Base-by-base conservation (phyloP, 2,797 vertebrate genomes). In the Siniperca obscura region DNA sequence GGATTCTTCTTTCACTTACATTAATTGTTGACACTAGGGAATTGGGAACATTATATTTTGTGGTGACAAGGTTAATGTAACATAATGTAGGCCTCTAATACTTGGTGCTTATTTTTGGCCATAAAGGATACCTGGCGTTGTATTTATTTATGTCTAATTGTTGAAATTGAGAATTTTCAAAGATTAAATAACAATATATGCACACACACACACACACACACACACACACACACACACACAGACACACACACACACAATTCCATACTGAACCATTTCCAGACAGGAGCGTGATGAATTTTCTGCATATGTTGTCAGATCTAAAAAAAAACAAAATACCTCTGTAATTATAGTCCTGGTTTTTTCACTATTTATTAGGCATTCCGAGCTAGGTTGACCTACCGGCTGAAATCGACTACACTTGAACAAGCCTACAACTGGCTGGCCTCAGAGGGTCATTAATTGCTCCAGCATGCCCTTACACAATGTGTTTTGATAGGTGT, bases 401-500 rank as follows among this genome's bases (percentile, higher is more conserved):
- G 71, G 80, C 81, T 87, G 40, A 84, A 86, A 81, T 75, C 84
- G 86, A 91, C 90, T 87, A 80, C 85, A 91, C 76, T 92, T 86
- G 89, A 89, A 86, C 86, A 83, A 91, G 90, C 91, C 90, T 70
- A 65, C 42, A 83, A 89, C 94, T 95, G 94, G 93, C 87, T 87
- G 85, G 89, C 90, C 91, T 91, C 80, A 40, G 79, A 89, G 92
- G 88, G 91, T 94, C 94, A 96, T 95, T 95, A 96, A 95, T 95
- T 95, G 94, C 88, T 90, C 85, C 91, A 89, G 86, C 89, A 93
- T 93, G 89, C 89, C 90, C 92, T 94, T 84, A 75, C 92, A 95
- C 95, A 89, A 91, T 95, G 89, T 96, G 95, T 97, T 97, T 97
- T 95, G 94, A 95, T 96, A 96, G 72, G 94, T 95, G 94, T 94